These are phyloP conservation scores for Psilopsiagon aymara DNA, from an alignment of 2,113 vertebrate genomes.

Conservation along the genomic window DNA sequence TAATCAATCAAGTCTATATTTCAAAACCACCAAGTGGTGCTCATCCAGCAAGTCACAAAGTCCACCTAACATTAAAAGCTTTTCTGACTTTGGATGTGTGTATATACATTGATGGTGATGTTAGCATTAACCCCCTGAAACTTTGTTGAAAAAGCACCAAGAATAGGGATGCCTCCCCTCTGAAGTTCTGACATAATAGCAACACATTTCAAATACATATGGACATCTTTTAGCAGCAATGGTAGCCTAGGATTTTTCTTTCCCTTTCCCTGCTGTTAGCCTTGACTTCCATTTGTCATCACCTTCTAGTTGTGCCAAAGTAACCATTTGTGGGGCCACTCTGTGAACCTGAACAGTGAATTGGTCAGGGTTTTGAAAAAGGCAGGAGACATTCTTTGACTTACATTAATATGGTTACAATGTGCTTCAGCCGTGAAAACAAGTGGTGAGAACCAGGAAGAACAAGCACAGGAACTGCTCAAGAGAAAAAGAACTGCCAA, in stretches of 20 bases:
- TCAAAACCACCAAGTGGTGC: background rate
- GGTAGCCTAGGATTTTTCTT: background rate
- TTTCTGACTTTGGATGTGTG: background rate
- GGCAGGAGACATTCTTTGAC: background rate
- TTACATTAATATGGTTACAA: background rate
- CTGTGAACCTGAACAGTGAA: background rate
- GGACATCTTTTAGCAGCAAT: background rate
- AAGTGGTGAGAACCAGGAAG: slow-evolving; percentile 23
- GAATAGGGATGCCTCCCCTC: background rate
- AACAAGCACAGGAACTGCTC: background rate
- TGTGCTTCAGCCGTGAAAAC: background rate
- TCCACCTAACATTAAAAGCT: background rate
- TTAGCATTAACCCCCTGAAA: background rate
- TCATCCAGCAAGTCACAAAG: background rate
- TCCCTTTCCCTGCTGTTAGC: background rate
- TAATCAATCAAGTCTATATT: background rate
- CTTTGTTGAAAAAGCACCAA: background rate
- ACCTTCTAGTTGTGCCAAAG: background rate
- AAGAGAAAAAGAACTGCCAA: slow-evolving; percentile 12
- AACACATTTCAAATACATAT: background rate
- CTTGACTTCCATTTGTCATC: background rate
- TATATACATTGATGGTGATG: background rate
- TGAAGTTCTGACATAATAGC: background rate
- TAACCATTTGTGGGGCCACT: rapidly evolving
- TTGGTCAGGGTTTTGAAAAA: background rate